Base-by-base conservation (phyloP, 2,888 invertebrate species). In the Drosophila planitibia region DNA sequence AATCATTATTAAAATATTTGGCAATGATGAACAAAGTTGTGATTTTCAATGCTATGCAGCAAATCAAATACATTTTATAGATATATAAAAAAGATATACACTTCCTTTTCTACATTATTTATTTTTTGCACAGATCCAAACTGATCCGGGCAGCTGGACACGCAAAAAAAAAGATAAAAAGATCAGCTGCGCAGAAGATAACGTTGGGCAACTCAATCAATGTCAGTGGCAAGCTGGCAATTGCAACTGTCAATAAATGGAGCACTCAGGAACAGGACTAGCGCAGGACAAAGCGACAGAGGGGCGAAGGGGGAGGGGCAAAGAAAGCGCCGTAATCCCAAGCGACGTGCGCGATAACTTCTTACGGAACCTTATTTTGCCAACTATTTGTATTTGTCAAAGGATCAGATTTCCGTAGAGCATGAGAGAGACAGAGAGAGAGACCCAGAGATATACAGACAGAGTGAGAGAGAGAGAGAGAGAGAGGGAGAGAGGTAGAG, bases 191-290 rank as follows among this genome's bases (percentile, higher is more conserved):
- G 19, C 12, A 68, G 54, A 55, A 28, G 39, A 55, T 32, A 54
- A 59, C 2, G 14, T 30, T 53, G n/a, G 49, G 57, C 75, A 86
- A 74, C 82, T 88, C 86, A 85, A 88, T 85, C 89, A 85, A 85
- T 74, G 85, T 88, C 85, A 76, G 62, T 53, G 55, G 65, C 57
- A 47, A 67, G 54, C 47, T 10, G 39, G 70, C 70, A 83, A 83
- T 85, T 72, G 85, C 83, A 63, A 88, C 83, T 85, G 85, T 85
- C 85, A 85, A 85, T 86, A 89, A 85, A 76, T 85, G 86, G 85
- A 82, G 85, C 88, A 85, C 39, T 58, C 32, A n/a, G 58, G 44
- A 22, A 44, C 19, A 28, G 44, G 28, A 49, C 5, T 9, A 28
- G n/a, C 37, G 28, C 28, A 22, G 52, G 51, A 54, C 37, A 12